phyloP scores from a whole-genome alignment of 2,797 vertebrate species.

The Halcyon leucocephala region DNA sequence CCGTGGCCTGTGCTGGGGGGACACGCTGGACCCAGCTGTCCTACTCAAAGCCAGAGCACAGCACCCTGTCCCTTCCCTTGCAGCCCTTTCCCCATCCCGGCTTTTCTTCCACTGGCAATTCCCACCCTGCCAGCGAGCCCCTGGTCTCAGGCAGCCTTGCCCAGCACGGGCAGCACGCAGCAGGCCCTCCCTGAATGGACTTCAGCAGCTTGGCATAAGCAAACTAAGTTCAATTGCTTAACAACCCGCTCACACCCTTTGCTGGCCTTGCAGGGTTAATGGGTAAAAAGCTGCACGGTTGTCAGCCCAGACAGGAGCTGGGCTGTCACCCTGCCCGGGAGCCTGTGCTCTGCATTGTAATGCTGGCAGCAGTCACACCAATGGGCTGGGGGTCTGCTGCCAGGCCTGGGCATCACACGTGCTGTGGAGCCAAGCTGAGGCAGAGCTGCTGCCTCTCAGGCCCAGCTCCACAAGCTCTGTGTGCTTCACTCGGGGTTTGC shows the following conservation, averaged over 20 bases:
- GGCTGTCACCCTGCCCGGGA: background rate
- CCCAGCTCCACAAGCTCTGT: background rate
- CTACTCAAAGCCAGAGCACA: background rate
- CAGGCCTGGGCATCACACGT: background rate
- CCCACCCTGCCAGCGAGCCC: background rate
- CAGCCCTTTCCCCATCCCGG: background rate
- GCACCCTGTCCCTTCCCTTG: background rate
- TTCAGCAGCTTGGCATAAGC: background rate
- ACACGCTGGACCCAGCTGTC: background rate
- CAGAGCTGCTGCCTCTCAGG: background rate
- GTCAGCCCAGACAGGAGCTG: background rate
- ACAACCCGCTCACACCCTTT: background rate
- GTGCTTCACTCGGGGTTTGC: background rate
- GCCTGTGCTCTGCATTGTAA: background rate
- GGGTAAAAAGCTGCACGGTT: conserved; percentile 8
- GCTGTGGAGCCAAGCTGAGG: background rate
- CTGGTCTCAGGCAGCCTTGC: background rate
- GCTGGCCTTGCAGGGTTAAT: conserved; percentile 28
- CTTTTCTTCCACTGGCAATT: background rate
- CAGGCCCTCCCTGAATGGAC: background rate
- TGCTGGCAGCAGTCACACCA: background rate
- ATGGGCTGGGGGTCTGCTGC: background rate
- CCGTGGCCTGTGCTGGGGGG: rapidly evolving
- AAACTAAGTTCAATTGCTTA: background rate
- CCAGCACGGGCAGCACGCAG: rapidly evolving